These are phyloP conservation scores for Pipa parva DNA, from an alignment of 2,113 vertebrate genomes.

Conservation along the genomic window DNA sequence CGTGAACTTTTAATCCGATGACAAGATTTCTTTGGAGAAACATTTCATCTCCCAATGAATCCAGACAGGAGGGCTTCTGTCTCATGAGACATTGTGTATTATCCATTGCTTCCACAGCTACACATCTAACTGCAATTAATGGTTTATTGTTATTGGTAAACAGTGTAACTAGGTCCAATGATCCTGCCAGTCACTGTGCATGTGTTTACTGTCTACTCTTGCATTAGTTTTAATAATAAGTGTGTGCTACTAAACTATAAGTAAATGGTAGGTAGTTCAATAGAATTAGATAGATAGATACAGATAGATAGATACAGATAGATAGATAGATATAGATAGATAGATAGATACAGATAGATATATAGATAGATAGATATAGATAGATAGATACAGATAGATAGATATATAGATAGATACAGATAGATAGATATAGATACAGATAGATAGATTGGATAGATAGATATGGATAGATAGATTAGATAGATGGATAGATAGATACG, in stretches of 20 bases:
- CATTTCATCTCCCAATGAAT: constrained; percentile 49
- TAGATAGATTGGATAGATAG: not conserved
- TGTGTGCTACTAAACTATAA: too few relatives aligned
- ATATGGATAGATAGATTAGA: not conserved
- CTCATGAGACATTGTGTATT: rapidly evolving
- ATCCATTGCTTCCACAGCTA: constrained; percentile 7
- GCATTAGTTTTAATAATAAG: too few relatives aligned
- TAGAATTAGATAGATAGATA: not conserved
- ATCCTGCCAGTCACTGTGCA: not conserved
- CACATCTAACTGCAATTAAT: constrained; percentile 42
- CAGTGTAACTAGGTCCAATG: constrained; percentile 48
- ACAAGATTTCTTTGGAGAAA: constrained; percentile 62
- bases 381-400: not conserved
- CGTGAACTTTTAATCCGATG: constrained; percentile 77
- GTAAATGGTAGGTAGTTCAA: not conserved
- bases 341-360: not conserved
- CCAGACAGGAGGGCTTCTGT: constrained; percentile 15
- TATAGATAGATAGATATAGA: not conserved
- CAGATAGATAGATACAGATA: not conserved
- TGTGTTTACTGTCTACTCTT: too few relatives aligned
- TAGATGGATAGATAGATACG: not conserved
- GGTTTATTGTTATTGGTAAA: constrained; percentile 50
- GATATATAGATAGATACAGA: not conserved
- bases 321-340: not conserved
- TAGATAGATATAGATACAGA: not conserved